These are phyloP conservation scores for Oscarella lobularis DNA, from an alignment of 37 sponge, comb jelly and placozoan species.

Conservation along the genomic window DNA sequence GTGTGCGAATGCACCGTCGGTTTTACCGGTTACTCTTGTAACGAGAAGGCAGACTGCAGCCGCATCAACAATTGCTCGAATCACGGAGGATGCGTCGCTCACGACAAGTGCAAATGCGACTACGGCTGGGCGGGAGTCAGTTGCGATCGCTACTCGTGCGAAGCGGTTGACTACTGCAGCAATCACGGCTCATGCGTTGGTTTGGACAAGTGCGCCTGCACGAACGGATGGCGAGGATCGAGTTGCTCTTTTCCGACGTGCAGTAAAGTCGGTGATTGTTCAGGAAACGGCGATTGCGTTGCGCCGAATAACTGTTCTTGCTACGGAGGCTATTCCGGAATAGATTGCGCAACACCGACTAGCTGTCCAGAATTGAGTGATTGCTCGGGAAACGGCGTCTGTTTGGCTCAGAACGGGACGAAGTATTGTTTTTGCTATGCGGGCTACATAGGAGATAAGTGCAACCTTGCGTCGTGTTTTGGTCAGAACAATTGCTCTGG, in stretches of 20 bases:
- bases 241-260: neutral
- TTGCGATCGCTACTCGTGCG: neutral
- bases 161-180: neutral
- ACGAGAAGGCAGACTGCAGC: neutral
- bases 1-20: neutral
- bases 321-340: neutral
- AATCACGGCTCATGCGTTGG: neutral
- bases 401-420: neutral
- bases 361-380: neutral
- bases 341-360: neutral
- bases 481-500: neutral
- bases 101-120: neutral
- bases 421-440: neutral
- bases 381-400: neutral
- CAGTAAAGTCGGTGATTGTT: neutral
- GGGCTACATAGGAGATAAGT: neutral
- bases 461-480: neutral
- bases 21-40: neutral
- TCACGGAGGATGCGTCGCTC: neutral
- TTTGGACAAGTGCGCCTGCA: neutral
- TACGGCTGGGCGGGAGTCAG: neutral
- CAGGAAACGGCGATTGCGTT: neutral
- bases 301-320: neutral
- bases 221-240: neutral
- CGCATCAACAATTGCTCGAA: neutral